phyloP scores from a whole-genome alignment of 37 sponge, comb jelly and placozoan species.

The Spongilla lacustris region DNA sequence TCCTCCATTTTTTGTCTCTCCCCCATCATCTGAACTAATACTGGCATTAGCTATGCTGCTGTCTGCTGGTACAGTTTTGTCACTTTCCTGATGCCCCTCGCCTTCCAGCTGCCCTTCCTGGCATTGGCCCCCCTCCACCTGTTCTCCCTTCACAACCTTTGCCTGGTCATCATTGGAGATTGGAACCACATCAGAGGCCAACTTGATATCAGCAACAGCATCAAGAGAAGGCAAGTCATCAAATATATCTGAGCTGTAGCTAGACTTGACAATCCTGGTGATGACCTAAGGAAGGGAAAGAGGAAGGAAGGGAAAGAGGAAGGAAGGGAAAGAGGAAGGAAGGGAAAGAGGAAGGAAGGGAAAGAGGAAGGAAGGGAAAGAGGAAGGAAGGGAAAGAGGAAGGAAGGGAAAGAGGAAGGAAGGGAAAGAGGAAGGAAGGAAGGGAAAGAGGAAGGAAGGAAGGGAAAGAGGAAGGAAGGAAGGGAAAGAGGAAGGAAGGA shows the following conservation, averaged over 20 bases:
- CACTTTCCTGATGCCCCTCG: neutral
- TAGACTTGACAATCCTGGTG: conserved; percentile 24
- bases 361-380: neutral
- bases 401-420: too few species aligned
- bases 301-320: too few species aligned
- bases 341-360: neutral
- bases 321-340: neutral
- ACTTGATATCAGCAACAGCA: neutral
- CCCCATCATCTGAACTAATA: neutral
- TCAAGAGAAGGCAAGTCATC: neutral
- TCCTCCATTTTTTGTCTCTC: neutral
- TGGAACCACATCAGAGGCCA: neutral
- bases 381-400: too few species aligned
- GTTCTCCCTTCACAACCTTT: neutral
- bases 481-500: too few species aligned
- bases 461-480: neutral
- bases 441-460: neutral
- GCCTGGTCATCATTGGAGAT: neutral
- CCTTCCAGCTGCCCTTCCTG: neutral
- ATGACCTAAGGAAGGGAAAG: conserved; percentile 18
- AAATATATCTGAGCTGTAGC: conserved; percentile 18
- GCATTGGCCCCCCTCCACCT: neutral
- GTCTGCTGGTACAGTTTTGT: neutral
- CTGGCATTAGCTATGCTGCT: neutral
- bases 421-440: too few species aligned